phyloP scores from a whole-genome alignment of 2,113 vertebrate genomes.

The Stigmatopora nigra region DNA sequence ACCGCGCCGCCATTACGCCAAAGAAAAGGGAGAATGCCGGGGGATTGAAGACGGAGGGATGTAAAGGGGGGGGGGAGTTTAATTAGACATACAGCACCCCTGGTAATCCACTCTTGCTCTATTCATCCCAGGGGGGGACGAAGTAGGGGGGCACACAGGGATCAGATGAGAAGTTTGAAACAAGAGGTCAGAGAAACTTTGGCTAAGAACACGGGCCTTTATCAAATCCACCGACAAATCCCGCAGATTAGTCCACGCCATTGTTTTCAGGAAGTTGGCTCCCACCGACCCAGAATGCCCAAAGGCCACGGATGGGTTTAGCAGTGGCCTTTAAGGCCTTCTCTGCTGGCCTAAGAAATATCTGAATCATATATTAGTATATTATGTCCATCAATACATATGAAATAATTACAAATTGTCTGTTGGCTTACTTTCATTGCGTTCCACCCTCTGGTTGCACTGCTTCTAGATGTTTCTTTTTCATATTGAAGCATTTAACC shows the following conservation, averaged over 20 bases:
- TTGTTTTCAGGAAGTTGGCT: slow-evolving; percentile 67
- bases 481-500: no score
- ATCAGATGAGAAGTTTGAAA: slow-evolving; percentile 59
- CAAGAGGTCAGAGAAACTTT: slow-evolving; percentile 65
- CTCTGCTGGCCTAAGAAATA: no score
- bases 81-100: slow-evolving; percentile 62
- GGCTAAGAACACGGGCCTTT: slow-evolving; percentile 54
- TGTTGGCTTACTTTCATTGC: no score
- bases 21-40: slow-evolving; percentile 36
- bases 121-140: slow-evolving; percentile 40
- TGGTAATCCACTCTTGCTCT: slow-evolving; percentile 59
- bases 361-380: no score
- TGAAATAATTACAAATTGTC: no score
- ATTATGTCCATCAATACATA: no score
- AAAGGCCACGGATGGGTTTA: slow-evolving; percentile 44
- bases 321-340: no score
- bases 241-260: slow-evolving; percentile 59
- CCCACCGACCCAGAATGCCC: slow-evolving; percentile 52
- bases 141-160: slow-evolving; percentile 22
- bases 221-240: slow-evolving; percentile 66
- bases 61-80: slow-evolving; percentile 52
- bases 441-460: no score
- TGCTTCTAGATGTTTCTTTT: no score
- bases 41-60: slow-evolving; percentile 30
- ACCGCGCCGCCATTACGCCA: slow-evolving; percentile 31